These are phyloP conservation scores for Miichthys miiuy DNA, from an alignment of 2,797 vertebrate genomes.

Conservation along the genomic window DNA sequence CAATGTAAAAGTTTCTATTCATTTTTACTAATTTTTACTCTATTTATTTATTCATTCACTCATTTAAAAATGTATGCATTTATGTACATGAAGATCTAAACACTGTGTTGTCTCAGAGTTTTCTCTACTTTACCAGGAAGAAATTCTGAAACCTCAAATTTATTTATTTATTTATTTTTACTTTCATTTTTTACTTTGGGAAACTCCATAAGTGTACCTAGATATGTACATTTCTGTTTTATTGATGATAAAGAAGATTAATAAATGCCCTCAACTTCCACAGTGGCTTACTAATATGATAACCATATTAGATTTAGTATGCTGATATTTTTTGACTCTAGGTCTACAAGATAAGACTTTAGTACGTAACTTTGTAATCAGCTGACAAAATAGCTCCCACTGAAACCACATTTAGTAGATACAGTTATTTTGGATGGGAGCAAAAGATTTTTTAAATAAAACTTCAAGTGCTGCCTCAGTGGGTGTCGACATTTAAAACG, in stretches of 20 bases:
- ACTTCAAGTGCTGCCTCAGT: no score
- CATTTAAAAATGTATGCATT: background rate
- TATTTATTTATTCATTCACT: background rate
- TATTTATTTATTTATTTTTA: no score
- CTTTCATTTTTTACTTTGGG: background rate
- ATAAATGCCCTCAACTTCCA: background rate
- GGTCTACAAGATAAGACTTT: background rate
- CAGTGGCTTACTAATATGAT: background rate
- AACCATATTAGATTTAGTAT: background rate
- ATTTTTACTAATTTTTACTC: background rate
- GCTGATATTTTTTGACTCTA: background rate
- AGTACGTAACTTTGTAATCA: background rate
- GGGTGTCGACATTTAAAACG: no score
- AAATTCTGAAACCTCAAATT: background rate
- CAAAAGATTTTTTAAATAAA: no score
- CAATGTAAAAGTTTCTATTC: background rate
- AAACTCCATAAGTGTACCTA: no score
- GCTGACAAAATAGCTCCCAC: background rate
- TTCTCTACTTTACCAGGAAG: background rate
- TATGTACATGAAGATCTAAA: background rate
- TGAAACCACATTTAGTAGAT: no score
- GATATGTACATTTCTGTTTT: background rate
- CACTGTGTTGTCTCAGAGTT: background rate
- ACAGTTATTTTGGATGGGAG: no score
- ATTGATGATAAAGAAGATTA: slow-evolving; percentile 1